phyloP scores from a whole-genome alignment of 2,113 vertebrate genomes.

The Mesocricetus auratus region DNA sequence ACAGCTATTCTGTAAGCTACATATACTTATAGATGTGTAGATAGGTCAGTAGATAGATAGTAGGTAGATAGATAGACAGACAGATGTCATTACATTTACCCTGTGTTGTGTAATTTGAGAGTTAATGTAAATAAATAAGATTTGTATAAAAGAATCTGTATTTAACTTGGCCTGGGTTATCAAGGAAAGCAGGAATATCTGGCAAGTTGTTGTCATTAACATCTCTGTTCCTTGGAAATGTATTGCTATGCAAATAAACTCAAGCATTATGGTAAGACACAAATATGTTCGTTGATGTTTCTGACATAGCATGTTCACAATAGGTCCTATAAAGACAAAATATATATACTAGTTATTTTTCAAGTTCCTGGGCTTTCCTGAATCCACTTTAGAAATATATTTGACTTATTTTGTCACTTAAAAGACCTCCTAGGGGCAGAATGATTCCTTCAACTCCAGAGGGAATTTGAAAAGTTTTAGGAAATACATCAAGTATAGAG shows the following conservation, averaged over 20 bases:
- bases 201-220: neutral
- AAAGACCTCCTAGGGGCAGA: neutral
- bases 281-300: neutral
- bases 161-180: neutral
- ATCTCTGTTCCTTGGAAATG: neutral
- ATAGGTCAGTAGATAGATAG: neutral
- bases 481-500: slow-evolving; percentile 4
- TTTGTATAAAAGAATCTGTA: neutral
- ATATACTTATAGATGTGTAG: neutral
- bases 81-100: neutral
- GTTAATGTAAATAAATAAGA: neutral
- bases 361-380: slow-evolving; percentile 1
- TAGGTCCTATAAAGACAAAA: neutral
- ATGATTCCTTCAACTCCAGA: slow-evolving; percentile 6
- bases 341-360: neutral
- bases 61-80: neutral
- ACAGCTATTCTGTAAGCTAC: neutral
- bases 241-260: neutral
- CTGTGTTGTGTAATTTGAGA: neutral
- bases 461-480: slow-evolving; percentile 40
- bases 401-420: slow-evolving; percentile 29
- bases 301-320: neutral
- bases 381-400: slow-evolving; percentile 29
- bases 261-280: neutral
- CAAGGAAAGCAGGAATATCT: neutral